Evolutionary conservation across 2,888 invertebrate genomes (phyloP).

Genomic region (Germaria angustata): DNA sequence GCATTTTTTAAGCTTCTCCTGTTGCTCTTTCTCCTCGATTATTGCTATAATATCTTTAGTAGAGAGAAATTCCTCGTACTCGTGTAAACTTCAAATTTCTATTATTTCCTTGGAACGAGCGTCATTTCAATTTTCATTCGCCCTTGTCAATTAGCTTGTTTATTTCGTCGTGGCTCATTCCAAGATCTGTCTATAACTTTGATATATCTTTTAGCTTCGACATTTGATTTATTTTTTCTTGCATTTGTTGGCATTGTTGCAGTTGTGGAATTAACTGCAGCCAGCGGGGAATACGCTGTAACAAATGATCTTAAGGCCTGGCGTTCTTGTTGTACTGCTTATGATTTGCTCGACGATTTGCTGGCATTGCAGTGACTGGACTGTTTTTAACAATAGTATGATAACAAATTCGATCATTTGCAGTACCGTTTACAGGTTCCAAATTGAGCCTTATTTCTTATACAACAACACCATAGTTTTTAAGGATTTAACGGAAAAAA

Average conservation of each 20-base stretch:
- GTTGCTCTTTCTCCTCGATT: conserved; percentile 79
- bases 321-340: conserved; percentile 53
- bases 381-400: conserved; percentile 24
- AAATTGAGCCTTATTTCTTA: too few relatives aligned
- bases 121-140: conserved; percentile 87
- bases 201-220: conserved; percentile 70
- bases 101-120: conserved; percentile 89
- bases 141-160: conserved; percentile 84
- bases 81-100: conserved; percentile 89
- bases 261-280: conserved; percentile 50
- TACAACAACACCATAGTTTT: too few relatives aligned
- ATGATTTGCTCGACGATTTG: conserved; percentile 58
- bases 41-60: conserved; percentile 80
- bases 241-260: conserved; percentile 51
- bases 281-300: conserved; percentile 47
- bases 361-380: conserved; percentile 26
- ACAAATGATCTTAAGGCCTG: conserved; percentile 34
- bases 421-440: conserved; percentile 40
- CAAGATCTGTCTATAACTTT: conserved; percentile 78
- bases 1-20: conserved; percentile 75
- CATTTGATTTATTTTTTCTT: conserved; percentile 48
- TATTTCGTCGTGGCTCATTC: conserved; percentile 79
- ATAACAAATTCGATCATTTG: conserved; percentile 45
- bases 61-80: conserved; percentile 82
- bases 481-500: too few relatives aligned